Evolutionary conservation across 2,888 invertebrate genomes (phyloP).

Genomic region (Thymelicus acteon): DNA sequence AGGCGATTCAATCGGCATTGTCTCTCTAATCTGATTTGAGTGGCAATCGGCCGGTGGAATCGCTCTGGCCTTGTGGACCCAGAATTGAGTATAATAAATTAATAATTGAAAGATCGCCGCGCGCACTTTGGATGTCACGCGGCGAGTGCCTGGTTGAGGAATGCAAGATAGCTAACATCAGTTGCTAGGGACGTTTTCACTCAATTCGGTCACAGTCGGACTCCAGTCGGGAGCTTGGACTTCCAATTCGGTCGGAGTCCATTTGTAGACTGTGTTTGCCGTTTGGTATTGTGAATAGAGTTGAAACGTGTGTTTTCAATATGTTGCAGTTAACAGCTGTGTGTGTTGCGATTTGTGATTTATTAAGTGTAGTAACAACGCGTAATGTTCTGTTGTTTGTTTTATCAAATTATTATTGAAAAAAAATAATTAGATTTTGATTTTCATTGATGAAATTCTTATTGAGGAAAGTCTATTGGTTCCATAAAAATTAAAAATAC

Average conservation of each 20-base stretch:
- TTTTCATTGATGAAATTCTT: no score
- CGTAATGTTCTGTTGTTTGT: no score
- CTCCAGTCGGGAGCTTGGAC: background rate
- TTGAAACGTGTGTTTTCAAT: no score
- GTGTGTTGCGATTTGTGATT: no score
- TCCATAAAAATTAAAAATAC: no score
- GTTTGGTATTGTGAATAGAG: no score
- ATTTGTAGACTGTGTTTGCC: background rate
- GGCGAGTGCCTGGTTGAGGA: constrained; percentile 56
- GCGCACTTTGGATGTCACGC: constrained; percentile 70
- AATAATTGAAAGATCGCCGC: constrained; percentile 73
- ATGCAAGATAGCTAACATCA: constrained; percentile 47
- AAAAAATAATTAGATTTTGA: no score
- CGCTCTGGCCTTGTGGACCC: constrained; percentile 66
- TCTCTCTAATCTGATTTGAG: constrained; percentile 61
- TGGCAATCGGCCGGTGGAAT: constrained; percentile 57
- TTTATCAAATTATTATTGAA: no score
- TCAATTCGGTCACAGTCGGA: no score
- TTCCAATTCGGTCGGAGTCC: background rate
- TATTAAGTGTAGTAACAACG: no score
- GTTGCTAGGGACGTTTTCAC: constrained; percentile 38
- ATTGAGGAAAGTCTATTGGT: no score
- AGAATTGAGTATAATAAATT: constrained; percentile 77
- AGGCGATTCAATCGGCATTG: constrained; percentile 44
- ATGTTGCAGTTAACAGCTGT: no score